Evolutionary conservation across 2,797 vertebrate species (phyloP).

Genomic region (Dendrocincla fuliginosa): DNA sequence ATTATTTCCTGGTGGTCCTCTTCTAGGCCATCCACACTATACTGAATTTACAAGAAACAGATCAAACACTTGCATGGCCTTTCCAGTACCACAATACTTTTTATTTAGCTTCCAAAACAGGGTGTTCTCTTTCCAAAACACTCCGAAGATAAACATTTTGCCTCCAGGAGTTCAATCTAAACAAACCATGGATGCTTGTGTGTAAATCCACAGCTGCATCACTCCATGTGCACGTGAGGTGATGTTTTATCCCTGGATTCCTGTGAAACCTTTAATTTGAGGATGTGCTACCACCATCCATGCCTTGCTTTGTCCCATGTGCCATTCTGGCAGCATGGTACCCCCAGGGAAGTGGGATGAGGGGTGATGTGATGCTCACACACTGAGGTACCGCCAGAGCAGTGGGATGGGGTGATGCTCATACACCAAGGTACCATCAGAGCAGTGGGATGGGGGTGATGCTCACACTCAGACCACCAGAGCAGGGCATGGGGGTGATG

Average conservation of each 20-base stretch:
- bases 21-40: fast-evolving
- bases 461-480: neutral
- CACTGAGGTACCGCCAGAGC: fast-evolving
- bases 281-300: neutral
- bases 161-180: neutral
- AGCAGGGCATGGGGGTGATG: neutral
- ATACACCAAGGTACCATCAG: fast-evolving
- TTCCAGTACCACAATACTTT: neutral
- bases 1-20: neutral
- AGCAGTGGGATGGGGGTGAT: neutral
- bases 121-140: neutral
- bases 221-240: fast-evolving
- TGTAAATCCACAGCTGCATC: fast-evolving
- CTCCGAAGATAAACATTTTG: neutral
- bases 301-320: fast-evolving
- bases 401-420: neutral
- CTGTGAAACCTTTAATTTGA: neutral
- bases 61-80: fast-evolving
- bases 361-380: neutral
- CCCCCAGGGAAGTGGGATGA: no score
- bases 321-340: fast-evolving
- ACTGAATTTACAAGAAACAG: fast-evolving
- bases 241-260: neutral
- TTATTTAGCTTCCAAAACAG: neutral
- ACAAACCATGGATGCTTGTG: neutral